These are phyloP conservation scores for Alcedo quadribrachys DNA, from an alignment of 2,797 vertebrate species.

Conservation along the genomic window DNA sequence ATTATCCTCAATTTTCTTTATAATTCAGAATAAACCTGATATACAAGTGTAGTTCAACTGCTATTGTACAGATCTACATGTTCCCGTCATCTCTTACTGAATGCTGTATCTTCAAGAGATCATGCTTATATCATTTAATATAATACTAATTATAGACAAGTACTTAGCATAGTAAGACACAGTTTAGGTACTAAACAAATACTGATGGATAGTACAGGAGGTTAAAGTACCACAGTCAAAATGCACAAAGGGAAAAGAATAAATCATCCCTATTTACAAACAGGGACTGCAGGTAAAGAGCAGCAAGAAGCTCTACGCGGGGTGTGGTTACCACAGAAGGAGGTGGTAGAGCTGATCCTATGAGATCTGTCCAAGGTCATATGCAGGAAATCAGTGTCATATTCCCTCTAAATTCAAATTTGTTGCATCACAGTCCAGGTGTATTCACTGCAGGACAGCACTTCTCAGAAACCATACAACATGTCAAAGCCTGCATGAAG, in stretches of 20 bases:
- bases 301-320: not conserved
- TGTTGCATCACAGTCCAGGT: not conserved
- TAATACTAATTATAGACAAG: not conserved
- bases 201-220: not conserved
- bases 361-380: not conserved
- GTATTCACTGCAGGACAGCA: not conserved
- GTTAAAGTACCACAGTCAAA: not conserved
- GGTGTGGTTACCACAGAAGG: fast-evolving
- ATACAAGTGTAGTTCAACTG: not conserved
- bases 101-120: not conserved
- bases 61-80: not conserved
- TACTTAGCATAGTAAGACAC: not conserved
- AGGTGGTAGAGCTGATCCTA: not conserved
- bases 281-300: not conserved
- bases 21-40: not conserved
- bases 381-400: not conserved
- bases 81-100: not conserved
- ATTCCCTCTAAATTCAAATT: not conserved
- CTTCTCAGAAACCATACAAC: not conserved
- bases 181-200: not conserved
- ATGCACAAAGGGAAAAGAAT: not conserved
- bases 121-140: not conserved
- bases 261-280: not conserved
- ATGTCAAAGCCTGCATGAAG: not conserved
- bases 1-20: not conserved